phyloP scores from a whole-genome alignment of 2,797 vertebrate genomes.

The Sarcoramphus papa region DNA sequence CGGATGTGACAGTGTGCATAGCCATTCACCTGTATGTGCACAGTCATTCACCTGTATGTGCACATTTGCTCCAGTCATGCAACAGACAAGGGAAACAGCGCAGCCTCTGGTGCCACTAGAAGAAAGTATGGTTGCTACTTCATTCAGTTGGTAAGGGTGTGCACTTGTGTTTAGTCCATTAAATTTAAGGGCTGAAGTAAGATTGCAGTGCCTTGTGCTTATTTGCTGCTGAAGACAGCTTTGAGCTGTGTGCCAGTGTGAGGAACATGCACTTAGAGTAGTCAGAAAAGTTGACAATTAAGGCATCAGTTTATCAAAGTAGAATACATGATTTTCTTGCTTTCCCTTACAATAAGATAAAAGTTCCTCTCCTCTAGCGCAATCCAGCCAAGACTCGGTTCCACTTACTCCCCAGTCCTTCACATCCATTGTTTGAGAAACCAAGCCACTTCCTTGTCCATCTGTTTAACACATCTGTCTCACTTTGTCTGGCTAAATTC shows the following conservation, averaged over 20 bases:
- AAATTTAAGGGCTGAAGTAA: background rate
- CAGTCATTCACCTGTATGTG: accelerated
- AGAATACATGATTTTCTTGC: background rate
- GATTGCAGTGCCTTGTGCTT: background rate
- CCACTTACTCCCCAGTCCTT: background rate
- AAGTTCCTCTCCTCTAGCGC: background rate
- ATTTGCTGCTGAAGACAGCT: background rate
- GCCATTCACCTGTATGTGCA: background rate
- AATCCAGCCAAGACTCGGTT: background rate
- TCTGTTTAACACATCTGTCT: conserved; percentile 25
- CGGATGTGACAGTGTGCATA: background rate
- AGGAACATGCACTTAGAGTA: background rate
- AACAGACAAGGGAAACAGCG: background rate
- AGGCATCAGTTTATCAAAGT: background rate
- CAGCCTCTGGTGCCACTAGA: background rate
- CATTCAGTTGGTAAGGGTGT: background rate
- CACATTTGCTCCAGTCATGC: background rate
- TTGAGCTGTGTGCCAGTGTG: background rate
- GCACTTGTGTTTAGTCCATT: background rate
- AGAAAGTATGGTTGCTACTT: background rate
- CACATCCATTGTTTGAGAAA: background rate
- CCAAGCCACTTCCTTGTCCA: background rate
- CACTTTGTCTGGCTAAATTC: background rate
- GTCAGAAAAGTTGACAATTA: background rate
- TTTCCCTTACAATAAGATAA: background rate